Conservation (phyloP, 2,888 invertebrate genomes). For the Noctua janthina region DNA sequence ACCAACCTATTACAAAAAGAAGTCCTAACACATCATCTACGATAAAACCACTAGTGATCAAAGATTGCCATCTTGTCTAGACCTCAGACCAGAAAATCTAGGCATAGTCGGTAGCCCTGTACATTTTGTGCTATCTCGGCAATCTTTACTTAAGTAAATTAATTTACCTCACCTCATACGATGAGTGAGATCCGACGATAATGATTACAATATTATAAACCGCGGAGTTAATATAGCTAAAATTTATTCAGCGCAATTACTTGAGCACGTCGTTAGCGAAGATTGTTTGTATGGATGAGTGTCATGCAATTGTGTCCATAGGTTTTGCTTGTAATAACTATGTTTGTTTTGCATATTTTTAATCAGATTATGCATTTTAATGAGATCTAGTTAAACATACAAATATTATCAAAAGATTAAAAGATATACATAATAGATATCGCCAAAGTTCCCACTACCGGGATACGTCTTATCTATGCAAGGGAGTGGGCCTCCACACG, state of each 20-base stretch:
- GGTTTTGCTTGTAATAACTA: background rate
- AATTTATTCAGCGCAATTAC: conserved; percentile 49
- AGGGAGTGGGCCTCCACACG: background rate
- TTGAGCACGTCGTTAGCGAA: conserved; percentile 20
- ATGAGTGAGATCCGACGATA: conserved; percentile 64
- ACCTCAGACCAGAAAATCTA: conserved; percentile 18
- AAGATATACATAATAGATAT: background rate
- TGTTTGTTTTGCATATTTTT: conserved; percentile 5
- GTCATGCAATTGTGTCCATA: background rate
- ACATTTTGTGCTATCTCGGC: conserved; percentile 47
- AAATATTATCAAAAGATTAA: background rate
- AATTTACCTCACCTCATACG: conserved; percentile 63
- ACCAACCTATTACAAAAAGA: conserved; percentile 16
- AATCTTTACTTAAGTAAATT: conserved; percentile 68
- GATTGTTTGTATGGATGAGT: conserved; percentile 3
- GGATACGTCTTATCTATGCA: background rate
- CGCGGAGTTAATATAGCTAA: conserved; percentile 56
- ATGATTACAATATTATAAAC: conserved; percentile 63
- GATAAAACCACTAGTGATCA: conserved; percentile 8
- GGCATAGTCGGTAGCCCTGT: conserved; percentile 54
- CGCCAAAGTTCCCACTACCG: background rate
- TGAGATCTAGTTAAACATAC: background rate
- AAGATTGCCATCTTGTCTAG: conserved; percentile 43
- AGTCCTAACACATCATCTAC: conserved; percentile 15
- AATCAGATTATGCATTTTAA: background rate